A percentile compares a stretch with the other conserved stretches of the same genome.
phyloP scores from a whole-genome alignment of 1,140 invertebrate species.

The Pseudomyrmex concolor region DNA sequence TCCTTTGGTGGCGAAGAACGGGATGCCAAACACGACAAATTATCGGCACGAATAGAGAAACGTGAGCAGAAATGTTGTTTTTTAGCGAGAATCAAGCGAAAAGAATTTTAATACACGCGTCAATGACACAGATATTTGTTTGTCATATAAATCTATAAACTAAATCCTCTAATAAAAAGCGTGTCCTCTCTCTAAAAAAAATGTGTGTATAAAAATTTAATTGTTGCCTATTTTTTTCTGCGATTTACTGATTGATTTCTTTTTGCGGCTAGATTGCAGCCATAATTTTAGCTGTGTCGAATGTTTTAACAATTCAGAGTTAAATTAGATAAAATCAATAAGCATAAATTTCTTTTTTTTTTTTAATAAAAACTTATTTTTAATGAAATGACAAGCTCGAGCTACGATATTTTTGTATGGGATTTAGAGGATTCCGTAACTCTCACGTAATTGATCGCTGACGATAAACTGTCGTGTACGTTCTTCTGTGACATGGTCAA shows the following conservation, averaged over 20 bases:
- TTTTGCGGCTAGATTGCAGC: too few relatives aligned
- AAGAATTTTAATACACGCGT: neutral
- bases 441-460: neutral
- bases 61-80: neutral
- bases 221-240: too few relatives aligned
- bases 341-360: neutral
- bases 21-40: slow-evolving; percentile 35
- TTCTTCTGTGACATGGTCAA: neutral
- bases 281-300: too few relatives aligned
- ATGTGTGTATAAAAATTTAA: too few relatives aligned
- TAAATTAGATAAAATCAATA: too few relatives aligned
- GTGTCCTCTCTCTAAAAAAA: neutral
- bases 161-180: neutral
- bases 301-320: too few relatives aligned
- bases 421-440: neutral
- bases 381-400: neutral
- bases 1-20: neutral
- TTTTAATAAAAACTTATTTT: too few relatives aligned
- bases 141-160: neutral
- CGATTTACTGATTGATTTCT: too few relatives aligned
- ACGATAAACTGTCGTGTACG: slow-evolving; percentile 2
- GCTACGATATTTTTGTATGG: neutral
- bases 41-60: slow-evolving; percentile 39
- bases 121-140: neutral
- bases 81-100: neutral